Evolutionary conservation across 2,888 invertebrate genomes (phyloP).

Genomic region (Dasysyrphus tricinctus): DNA sequence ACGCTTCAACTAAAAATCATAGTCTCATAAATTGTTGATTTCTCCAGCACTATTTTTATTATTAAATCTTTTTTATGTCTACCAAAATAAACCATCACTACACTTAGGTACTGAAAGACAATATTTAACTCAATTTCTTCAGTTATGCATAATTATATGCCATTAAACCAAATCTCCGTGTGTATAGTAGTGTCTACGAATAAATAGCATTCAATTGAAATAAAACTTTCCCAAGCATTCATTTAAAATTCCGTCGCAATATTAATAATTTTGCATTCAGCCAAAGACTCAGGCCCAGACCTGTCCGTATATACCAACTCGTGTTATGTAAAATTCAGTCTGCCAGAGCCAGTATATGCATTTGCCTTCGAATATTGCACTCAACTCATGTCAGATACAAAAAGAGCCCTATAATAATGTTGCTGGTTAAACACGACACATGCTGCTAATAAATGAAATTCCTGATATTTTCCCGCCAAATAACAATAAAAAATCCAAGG

Average conservation of each 20-base stretch:
- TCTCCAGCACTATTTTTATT: no score
- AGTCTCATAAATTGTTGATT: no score
- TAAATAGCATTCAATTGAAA: constrained; percentile 25
- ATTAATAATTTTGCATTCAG: constrained; percentile 55
- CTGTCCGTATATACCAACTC: background rate
- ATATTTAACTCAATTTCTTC: background rate
- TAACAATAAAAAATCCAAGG: constrained; percentile 8
- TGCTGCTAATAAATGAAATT: constrained; percentile 71
- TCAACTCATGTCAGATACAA: background rate
- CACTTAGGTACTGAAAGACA: no score
- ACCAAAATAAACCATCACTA: background rate
- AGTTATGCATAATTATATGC: background rate
- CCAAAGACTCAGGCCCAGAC: background rate
- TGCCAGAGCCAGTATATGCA: constrained; percentile 17
- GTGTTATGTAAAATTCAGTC: constrained; percentile 30
- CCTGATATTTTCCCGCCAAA: constrained; percentile 52
- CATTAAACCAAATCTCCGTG: background rate
- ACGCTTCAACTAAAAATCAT: no score
- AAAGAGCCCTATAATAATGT: constrained; percentile 22
- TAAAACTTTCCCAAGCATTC: constrained; percentile 35
- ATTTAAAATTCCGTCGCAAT: constrained; percentile 63
- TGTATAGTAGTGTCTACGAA: constrained; percentile 12
- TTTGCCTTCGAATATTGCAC: constrained; percentile 17
- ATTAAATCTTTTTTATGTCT: no score
- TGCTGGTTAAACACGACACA: constrained; percentile 39